Percentiles rank a stretch among this genome's conserved stretches.
Evolutionary conservation across 30 jellyfish, hydroid and myxozoan species (phyloP).

Genomic region (Aurelia sp.): DNA sequence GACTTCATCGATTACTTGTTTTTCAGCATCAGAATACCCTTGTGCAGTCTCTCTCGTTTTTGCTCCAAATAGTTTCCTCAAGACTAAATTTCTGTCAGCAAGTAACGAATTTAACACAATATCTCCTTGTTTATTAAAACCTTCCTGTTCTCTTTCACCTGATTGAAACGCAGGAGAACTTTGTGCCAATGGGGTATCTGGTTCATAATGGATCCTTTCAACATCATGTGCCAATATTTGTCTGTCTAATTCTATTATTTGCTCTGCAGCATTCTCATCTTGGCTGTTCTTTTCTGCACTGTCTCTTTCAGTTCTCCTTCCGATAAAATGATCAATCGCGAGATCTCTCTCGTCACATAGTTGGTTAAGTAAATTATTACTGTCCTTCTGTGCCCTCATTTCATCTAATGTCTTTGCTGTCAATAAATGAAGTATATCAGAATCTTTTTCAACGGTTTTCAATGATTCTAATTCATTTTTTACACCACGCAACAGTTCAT

Average conservation of each 20-base stretch:
- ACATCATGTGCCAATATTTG: conserved; percentile 10
- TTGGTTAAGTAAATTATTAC: conserved; percentile 3
- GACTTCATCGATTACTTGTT: neutral
- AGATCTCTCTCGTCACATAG: conserved; percentile 30
- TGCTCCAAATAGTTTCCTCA: conserved; percentile 32
- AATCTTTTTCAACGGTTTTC: neutral
- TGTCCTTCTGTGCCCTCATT: conserved; percentile 10
- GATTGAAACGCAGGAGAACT: conserved; percentile 13
- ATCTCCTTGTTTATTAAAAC: neutral
- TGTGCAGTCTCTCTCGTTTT: conserved; percentile 10
- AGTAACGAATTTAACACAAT: neutral
- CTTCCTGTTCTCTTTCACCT: neutral
- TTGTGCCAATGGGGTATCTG: neutral
- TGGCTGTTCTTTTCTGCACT: neutral
- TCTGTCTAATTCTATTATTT: conserved; percentile 9
- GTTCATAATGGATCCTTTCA: no score
- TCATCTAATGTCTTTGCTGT: conserved; percentile 27
- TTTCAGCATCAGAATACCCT: neutral
- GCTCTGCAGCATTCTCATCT: neutral
- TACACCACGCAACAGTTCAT: neutral
- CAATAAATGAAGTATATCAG: conserved; percentile 19
- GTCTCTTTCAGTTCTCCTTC: neutral
- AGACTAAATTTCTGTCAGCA: conserved; percentile 21
- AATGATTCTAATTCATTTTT: conserved; percentile 14
- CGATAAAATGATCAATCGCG: neutral